Percentiles rank a stretch among this genome's conserved stretches.
Conservation (phyloP, 2,888 invertebrate species). For the Hyposoter dolosus region DNA sequence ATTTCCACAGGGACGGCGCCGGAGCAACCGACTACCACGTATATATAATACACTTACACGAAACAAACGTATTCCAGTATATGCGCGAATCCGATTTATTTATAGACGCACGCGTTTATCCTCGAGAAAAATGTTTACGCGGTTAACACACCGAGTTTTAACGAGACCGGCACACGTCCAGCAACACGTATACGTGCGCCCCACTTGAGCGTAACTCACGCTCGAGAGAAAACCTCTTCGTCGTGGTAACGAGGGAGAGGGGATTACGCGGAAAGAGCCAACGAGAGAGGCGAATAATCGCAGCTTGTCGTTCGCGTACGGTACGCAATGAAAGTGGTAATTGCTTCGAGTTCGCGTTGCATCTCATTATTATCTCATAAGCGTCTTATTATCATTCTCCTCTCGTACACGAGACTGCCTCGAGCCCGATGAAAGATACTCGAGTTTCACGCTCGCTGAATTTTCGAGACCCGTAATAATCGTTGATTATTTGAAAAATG, state of each 20-base stretch:
- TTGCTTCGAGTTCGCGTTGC: constrained; percentile 68
- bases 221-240: constrained; percentile 6
- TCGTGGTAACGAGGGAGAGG: neutral
- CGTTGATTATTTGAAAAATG: neutral
- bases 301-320: constrained; percentile 69
- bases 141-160: constrained; percentile 18
- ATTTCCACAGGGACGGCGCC: neutral
- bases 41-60: neutral
- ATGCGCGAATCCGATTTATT: constrained; percentile 57
- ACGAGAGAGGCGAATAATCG: constrained; percentile 71
- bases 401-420: neutral
- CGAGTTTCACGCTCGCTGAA: neutral
- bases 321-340: constrained; percentile 75
- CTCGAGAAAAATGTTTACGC: constrained; percentile 26
- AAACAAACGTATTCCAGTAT: constrained; percentile 22
- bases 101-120: constrained; percentile 58
- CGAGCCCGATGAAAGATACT: neutral
- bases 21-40: neutral
- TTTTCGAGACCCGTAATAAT: neutral
- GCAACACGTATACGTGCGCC: constrained; percentile 2
- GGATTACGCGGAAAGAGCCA: constrained; percentile 23
- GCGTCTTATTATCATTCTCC: constrained; percentile 33
- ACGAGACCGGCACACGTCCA: constrained; percentile 6
- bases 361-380: constrained; percentile 67
- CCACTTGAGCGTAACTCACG: neutral